Conservation (phyloP, 2,888 invertebrate genomes). For the Drosophila tripunctata region DNA sequence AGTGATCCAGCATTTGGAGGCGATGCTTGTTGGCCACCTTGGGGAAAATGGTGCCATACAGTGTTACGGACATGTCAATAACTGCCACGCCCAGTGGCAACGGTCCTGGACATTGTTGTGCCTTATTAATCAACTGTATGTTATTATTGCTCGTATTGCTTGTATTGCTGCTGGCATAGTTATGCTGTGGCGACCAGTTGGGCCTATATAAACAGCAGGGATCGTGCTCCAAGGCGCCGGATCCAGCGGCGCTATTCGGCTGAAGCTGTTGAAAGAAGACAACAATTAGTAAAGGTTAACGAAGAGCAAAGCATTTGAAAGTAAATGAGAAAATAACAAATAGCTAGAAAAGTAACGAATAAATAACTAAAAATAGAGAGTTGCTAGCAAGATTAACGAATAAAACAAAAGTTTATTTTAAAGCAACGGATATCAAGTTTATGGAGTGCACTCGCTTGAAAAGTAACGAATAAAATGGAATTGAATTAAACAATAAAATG, state of each 20-base stretch:
- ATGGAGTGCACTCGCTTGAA: not conserved
- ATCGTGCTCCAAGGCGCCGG: slow-evolving; percentile 98
- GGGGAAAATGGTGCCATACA: slow-evolving; percentile 97
- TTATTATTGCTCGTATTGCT: slow-evolving; percentile 41
- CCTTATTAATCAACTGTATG: slow-evolving; percentile 81
- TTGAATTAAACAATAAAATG: no score
- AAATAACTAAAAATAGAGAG: not conserved
- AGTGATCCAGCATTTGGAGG: slow-evolving; percentile 98
- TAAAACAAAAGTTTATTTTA: no score
- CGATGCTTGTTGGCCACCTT: slow-evolving; percentile 97
- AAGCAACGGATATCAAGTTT: not conserved
- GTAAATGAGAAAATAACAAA: not conserved
- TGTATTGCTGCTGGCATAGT: slow-evolving; percentile 6
- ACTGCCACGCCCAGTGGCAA: slow-evolving; percentile 97
- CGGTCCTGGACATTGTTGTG: slow-evolving; percentile 88
- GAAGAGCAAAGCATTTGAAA: not conserved
- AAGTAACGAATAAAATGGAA: not conserved
- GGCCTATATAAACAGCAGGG: slow-evolving; percentile 94
- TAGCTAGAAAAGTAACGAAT: not conserved
- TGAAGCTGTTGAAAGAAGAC: slow-evolving; percentile 88
- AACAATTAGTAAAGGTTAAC: slow-evolving; percentile 15
- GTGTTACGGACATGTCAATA: slow-evolving; percentile 95
- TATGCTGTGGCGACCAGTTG: slow-evolving; percentile 53
- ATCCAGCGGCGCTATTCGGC: slow-evolving; percentile 97
- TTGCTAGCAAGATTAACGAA: no score